Evolutionary conservation across 2,113 vertebrate genomes (phyloP).

Genomic region (Corythoichthys intestinalis): DNA sequence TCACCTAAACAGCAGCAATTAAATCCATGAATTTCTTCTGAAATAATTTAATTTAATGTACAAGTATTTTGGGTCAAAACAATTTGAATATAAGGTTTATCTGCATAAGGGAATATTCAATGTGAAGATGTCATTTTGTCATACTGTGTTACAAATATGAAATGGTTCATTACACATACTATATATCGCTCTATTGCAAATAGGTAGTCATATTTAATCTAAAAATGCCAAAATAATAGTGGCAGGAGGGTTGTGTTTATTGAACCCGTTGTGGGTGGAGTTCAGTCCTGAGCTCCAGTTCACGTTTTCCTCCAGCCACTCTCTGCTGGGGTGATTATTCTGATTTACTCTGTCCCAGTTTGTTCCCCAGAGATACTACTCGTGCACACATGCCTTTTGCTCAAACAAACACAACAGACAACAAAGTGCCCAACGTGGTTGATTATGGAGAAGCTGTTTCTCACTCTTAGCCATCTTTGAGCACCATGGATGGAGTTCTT

Average conservation of each 20-base stretch:
- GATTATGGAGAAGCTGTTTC: conserved; percentile 24
- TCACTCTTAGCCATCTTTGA: conserved; percentile 14
- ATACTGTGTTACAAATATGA: not conserved
- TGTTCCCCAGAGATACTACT: conserved; percentile 40
- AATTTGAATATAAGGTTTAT: not conserved
- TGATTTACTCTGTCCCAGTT: conserved; percentile 45
- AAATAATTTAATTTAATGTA: too few species aligned
- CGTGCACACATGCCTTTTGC: conserved; percentile 15
- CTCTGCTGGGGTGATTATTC: conserved; percentile 60
- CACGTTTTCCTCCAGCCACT: conserved; percentile 51
- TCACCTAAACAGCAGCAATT: too few species aligned
- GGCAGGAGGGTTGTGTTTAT: not conserved
- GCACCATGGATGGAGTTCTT: conserved; percentile 17
- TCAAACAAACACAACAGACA: conserved; percentile 27
- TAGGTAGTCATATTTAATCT: not conserved
- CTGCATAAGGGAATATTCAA: not conserved
- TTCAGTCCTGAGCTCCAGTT: conserved; percentile 40
- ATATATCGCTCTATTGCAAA: not conserved
- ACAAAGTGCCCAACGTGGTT: conserved; percentile 27
- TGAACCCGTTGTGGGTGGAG: not conserved
- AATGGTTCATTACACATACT: not conserved
- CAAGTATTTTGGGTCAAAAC: not conserved
- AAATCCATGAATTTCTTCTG: too few species aligned
- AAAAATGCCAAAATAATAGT: not conserved
- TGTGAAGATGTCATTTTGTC: not conserved